Conservation (phyloP, 1,140 invertebrate species). For the Ooceraea biroi region DNA sequence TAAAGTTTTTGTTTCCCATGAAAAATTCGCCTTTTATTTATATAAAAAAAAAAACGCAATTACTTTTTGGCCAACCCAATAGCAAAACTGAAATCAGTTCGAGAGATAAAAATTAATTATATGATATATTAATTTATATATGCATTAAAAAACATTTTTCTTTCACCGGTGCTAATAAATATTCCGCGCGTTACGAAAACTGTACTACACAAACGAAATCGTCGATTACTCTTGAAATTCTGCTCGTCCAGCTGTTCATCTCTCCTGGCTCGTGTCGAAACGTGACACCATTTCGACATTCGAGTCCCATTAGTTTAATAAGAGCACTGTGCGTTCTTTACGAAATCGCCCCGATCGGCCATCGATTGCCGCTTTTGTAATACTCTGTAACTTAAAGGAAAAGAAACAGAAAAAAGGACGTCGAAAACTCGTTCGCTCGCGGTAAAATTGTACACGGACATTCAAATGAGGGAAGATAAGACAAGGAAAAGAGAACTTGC, state of each 20-base stretch:
- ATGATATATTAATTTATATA: neutral
- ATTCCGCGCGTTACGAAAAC: constrained; percentile 13
- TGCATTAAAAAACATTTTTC: neutral
- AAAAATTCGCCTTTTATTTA: too few species aligned
- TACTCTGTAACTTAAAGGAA: constrained; percentile 1
- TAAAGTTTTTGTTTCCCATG: too few species aligned
- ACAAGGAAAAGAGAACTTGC: neutral
- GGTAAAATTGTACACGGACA: neutral
- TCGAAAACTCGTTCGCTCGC: constrained; percentile 9
- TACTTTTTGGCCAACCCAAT: too few species aligned
- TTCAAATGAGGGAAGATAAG: too few species aligned
- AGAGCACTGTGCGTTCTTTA: constrained; percentile 75
- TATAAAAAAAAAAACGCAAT: too few species aligned
- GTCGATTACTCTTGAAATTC: constrained; percentile 70
- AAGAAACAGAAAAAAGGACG: neutral
- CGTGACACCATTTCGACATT: constrained; percentile 72
- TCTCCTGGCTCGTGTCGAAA: constrained; percentile 70
- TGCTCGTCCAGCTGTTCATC: constrained; percentile 71
- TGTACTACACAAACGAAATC: constrained; percentile 56
- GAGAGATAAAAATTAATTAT: neutral
- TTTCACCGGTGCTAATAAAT: neutral
- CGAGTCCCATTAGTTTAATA: constrained; percentile 76
- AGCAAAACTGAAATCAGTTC: neutral
- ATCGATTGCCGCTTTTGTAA: constrained; percentile 63
- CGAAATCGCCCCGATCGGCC: constrained; percentile 65